These are phyloP conservation scores for Elephas maximus DNA, from an alignment of 2,113 vertebrate genomes.

Conservation along the genomic window DNA sequence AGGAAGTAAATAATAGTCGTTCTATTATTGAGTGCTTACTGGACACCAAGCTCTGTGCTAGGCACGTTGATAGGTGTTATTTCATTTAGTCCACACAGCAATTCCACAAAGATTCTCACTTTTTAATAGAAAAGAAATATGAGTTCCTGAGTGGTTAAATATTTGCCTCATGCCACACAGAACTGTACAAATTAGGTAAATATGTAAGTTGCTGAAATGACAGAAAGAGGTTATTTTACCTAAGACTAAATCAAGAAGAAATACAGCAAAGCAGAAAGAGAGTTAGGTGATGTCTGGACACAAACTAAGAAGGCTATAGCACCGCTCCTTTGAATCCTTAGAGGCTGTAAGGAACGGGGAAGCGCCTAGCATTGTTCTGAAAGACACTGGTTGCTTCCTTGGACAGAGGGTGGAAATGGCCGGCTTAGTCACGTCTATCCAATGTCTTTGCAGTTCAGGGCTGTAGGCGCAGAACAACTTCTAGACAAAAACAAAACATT, in stretches of 20 bases:
- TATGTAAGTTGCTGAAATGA: neutral
- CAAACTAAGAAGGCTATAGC: neutral
- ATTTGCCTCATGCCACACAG: neutral
- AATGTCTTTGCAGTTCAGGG: slow-evolving; percentile 84
- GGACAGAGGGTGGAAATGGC: neutral
- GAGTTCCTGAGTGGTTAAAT: neutral
- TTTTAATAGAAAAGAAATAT: neutral
- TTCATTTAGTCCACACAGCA: neutral
- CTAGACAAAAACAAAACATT: slow-evolving; percentile 88
- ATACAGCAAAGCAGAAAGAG: neutral
- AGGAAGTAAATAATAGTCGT: slow-evolving; percentile 48
- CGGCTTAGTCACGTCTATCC: neutral
- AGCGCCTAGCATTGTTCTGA: slow-evolving; percentile 39
- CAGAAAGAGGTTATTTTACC: neutral
- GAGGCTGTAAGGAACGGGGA: slow-evolving; percentile 63
- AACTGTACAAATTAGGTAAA: slow-evolving; percentile 1
- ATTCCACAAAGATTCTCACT: neutral
- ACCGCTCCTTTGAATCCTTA: slow-evolving; percentile 44
- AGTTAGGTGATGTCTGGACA: neutral
- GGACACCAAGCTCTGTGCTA: neutral
- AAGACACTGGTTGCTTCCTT: neutral
- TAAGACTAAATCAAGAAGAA: neutral
- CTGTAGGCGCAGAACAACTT: slow-evolving; percentile 85
- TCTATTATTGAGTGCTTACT: neutral
- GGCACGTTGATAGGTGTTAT: neutral